Percentiles rank a stretch among this genome's conserved stretches.
Conservation (phyloP, 2,113 vertebrate species). For the Austrofundulus limnaeus region DNA sequence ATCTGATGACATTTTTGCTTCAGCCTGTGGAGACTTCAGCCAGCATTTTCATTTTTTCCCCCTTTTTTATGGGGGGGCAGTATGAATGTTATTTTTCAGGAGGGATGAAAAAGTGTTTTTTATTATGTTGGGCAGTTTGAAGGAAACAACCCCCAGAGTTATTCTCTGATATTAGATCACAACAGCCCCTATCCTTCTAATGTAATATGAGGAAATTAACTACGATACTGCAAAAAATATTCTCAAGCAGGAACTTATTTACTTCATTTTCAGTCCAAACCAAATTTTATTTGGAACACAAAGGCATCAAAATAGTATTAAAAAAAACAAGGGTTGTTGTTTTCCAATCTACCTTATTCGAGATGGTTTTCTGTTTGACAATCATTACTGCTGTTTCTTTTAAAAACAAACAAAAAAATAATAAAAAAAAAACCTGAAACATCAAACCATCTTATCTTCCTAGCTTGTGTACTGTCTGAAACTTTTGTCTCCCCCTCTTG, state of each 20-base stretch:
- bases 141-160: conserved; percentile 5
- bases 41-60: too few species aligned
- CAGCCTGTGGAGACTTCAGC: not conserved
- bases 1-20: conserved; percentile 11
- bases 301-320: too few species aligned
- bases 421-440: too few species aligned
- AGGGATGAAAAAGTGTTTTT: not conserved
- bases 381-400: too few species aligned
- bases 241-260: not conserved
- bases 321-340: not conserved
- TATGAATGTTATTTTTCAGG: not conserved
- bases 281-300: not conserved
- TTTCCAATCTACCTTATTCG: not conserved
- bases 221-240: not conserved
- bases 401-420: too few species aligned
- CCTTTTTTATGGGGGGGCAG: not conserved
- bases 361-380: too few species aligned
- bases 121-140: not conserved
- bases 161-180: conserved; percentile 1
- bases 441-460: too few species aligned
- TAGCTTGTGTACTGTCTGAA: not conserved
- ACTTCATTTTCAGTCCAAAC: not conserved
- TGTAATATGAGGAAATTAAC: not conserved
- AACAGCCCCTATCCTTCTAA: not conserved
- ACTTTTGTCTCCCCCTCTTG: not conserved